Evolutionary conservation across 2,797 vertebrate species (phyloP), one percentile per base, ranked within the genome.

Genomic region (Paedocypris micromegethes): DNA sequence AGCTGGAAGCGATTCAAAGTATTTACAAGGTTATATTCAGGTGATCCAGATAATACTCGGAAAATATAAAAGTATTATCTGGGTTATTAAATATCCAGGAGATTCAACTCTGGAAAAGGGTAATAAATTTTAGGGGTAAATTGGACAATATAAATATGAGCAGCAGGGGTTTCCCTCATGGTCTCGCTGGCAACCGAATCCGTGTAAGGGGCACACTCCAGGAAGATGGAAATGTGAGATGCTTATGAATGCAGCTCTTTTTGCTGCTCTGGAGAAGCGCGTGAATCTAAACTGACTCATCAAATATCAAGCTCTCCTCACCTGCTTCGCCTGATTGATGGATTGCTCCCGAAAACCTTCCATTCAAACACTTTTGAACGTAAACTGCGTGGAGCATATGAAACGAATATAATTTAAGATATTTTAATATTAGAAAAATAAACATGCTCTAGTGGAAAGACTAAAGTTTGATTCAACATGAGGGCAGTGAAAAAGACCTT

Each of bases 361-460:
- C 49, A 49, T 71, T 58, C 38, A 38, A 57, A 66, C 9, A 6
- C 57, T 58, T 59, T 47, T 64, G 23, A 23, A 48, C 56, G 67
- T 63, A 60, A 72, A 67, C 68, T 23, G 40, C 60, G 6, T 3
- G 57, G 43, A 40, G 67, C 43, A 65, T 72, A 61, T 65, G 45
- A 65, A 75, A 67, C 72, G 69, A 75, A 78, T 75, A 55, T 69
- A 37, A 8, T 52, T 9, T 23, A 7, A n/a, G 5, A 50, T 51
- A 37, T 44, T n/a, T 3, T 40, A 58, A 58, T n/a, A 66, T 9
- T 50, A 23, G 3, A 38, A 38, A 63, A 39, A 54, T 37, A 44
- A 5, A 45, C 4, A 2, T 43, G 44, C 1, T 37, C 8, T n/a
- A 45, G 5, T 3, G 3, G 9, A 5, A 58, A 57, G 23, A 67